Conservation (phyloP, 2,888 invertebrate species). For the Chloroclysta siterata region DNA sequence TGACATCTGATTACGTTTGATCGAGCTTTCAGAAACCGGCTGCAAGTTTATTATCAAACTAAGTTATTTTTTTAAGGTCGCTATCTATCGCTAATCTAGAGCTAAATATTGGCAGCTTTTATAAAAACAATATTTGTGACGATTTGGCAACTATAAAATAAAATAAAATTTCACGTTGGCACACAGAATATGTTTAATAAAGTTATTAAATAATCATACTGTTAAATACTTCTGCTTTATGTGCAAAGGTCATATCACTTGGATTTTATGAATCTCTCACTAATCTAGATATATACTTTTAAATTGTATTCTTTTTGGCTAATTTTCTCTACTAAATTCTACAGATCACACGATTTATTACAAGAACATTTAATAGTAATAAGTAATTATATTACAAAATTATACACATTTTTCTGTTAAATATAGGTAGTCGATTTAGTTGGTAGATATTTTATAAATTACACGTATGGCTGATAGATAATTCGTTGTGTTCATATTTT, state of each 20-base stretch:
- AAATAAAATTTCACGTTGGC: neutral
- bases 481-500: constrained; percentile 30
- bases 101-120: constrained; percentile 1
- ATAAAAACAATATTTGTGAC: neutral
- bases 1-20: too few species aligned
- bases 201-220: too few species aligned
- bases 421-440: constrained; percentile 7
- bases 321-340: constrained; percentile 62
- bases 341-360: constrained; percentile 73
- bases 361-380: constrained; percentile 62
- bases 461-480: constrained; percentile 18
- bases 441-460: constrained; percentile 18
- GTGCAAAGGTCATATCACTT: neutral
- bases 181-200: neutral
- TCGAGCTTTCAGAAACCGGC: too few species aligned
- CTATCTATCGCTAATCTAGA: neutral
- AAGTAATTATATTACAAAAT: constrained; percentile 55
- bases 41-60: neutral
- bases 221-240: too few species aligned
- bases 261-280: constrained; percentile 8
- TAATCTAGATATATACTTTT: constrained; percentile 23
- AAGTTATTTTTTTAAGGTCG: neutral
- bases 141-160: neutral
- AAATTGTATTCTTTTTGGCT: constrained; percentile 48
- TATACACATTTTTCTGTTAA: constrained; percentile 52